These are phyloP conservation scores for Periophthalmodon schlosseri DNA, from an alignment of 2,113 vertebrate genomes.

Conservation along the genomic window DNA sequence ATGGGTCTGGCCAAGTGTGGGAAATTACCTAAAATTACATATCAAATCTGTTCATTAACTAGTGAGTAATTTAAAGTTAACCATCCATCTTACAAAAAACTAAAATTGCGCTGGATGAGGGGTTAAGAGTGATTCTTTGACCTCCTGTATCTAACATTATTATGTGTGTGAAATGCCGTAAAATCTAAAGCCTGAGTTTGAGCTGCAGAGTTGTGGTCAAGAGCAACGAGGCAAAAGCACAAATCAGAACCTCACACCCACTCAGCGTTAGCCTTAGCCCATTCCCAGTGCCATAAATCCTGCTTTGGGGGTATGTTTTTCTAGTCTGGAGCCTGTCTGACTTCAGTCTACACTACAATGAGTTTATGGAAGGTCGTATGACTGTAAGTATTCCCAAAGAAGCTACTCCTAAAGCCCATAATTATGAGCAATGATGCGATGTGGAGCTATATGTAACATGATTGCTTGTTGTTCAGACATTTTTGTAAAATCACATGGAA, in stretches of 20 bases:
- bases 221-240: slow-evolving; percentile 39
- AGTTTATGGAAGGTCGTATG: slow-evolving; percentile 49
- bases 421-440: slow-evolving; percentile 21
- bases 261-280: slow-evolving; percentile 16
- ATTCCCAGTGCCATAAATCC: slow-evolving; percentile 54
- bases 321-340: slow-evolving; percentile 46
- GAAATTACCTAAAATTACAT: background rate
- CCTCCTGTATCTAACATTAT: slow-evolving; percentile 26
- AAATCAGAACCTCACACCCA: slow-evolving; percentile 43
- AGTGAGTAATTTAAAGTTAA: background rate
- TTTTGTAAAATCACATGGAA: background rate
- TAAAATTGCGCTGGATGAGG: background rate
- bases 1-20: background rate
- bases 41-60: background rate
- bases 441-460: background rate
- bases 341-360: slow-evolving; percentile 28
- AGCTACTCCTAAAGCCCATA: background rate
- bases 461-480: background rate
- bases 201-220: slow-evolving; percentile 23
- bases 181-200: slow-evolving; percentile 21
- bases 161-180: slow-evolving; percentile 13
- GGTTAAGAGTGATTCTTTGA: slow-evolving; percentile 22
- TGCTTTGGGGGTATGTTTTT: slow-evolving; percentile 52
- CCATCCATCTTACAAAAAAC: background rate
- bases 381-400: background rate